phyloP scores from a whole-genome alignment of 2,888 invertebrate species.

The Meteorus cinctellus region DNA sequence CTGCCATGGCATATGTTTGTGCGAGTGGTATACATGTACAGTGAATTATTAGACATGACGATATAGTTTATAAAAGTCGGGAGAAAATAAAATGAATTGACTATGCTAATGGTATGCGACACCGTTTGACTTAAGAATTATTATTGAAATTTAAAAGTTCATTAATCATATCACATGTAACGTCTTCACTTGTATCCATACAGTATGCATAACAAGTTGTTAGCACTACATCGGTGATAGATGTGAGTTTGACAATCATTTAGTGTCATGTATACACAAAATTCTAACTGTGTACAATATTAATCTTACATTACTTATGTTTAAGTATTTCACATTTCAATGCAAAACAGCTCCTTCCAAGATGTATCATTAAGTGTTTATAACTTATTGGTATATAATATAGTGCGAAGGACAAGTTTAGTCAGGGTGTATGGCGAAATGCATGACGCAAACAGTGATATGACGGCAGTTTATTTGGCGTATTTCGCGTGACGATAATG shows the following conservation, averaged over 20 bases:
- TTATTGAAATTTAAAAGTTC: constrained; percentile 36
- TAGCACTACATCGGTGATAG: constrained; percentile 6
- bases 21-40: neutral
- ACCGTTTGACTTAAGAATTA: constrained; percentile 37
- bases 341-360: neutral
- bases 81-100: constrained; percentile 28
- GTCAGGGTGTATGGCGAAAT: neutral
- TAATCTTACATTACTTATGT: neutral
- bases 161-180: constrained; percentile 44
- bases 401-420: neutral
- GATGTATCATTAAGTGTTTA: neutral
- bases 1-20: neutral
- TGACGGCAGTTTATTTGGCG: constrained; percentile 57
- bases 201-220: constrained; percentile 31
- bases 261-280: constrained; percentile 3
- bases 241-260: constrained; percentile 13
- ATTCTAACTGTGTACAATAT: constrained; percentile 3
- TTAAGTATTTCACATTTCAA: neutral
- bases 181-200: constrained; percentile 25
- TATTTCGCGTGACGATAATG: constrained; percentile 64
- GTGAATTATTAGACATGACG: constrained; percentile 24
- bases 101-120: constrained; percentile 42
- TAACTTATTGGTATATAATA: neutral
- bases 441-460: constrained; percentile 20
- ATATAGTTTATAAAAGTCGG: neutral